Percentiles rank a stretch among this genome's conserved stretches.
phyloP scores from a whole-genome alignment of 2,113 vertebrate species.

The Platysteira castanea region DNA sequence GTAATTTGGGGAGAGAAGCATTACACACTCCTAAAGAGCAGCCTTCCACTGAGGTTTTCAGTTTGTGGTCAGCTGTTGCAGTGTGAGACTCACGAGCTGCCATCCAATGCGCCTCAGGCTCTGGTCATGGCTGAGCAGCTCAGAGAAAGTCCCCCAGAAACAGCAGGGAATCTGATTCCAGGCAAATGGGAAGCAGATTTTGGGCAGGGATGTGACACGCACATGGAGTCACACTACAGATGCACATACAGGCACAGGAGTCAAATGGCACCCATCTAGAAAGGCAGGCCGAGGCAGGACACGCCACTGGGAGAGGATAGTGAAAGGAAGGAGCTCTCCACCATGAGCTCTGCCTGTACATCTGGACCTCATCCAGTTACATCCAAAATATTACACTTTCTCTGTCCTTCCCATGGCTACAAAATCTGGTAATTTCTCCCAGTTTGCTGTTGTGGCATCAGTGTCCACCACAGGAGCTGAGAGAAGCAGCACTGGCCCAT shows the following conservation, averaged over 20 bases:
- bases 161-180: background rate
- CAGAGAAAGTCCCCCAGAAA: slow-evolving; percentile 35
- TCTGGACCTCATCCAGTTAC: background rate
- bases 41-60: slow-evolving; percentile 44
- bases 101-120: slow-evolving; percentile 23
- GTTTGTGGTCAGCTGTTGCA: slow-evolving; percentile 48
- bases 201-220: background rate
- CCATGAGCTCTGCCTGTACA: background rate
- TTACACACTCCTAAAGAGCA: slow-evolving; percentile 58
- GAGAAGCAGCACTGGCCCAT: background rate
- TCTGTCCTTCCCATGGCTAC: background rate
- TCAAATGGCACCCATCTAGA: background rate
- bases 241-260: background rate
- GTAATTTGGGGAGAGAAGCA: slow-evolving; percentile 61
- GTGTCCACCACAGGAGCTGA: background rate
- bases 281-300: background rate
- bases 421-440: background rate
- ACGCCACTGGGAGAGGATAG: rapidly evolving
- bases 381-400: background rate
- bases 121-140: background rate
- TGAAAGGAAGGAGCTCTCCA: background rate
- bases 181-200: slow-evolving; percentile 13
- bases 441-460: background rate
- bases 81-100: slow-evolving; percentile 34
- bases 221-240: background rate